Conservation (phyloP, 2,888 invertebrate species). For the Kuschelorhynchus macadamiae region DNA sequence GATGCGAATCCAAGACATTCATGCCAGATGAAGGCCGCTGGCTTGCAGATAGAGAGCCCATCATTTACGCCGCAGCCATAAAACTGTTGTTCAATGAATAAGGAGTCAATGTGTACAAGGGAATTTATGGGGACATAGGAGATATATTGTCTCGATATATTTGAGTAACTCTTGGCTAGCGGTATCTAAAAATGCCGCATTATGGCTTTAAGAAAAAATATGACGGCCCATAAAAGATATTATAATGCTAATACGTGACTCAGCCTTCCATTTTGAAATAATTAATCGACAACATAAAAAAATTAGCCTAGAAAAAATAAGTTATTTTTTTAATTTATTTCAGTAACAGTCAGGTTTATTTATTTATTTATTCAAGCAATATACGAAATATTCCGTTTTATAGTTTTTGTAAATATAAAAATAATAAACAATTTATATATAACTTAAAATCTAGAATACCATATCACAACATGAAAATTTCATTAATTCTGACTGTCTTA, state of each 20-base stretch:
- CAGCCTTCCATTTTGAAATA: not conserved
- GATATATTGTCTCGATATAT: constrained; percentile 48
- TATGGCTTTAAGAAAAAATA: constrained; percentile 17
- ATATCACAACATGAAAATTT: no score
- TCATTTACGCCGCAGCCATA: constrained; percentile 49
- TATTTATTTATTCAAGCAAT: no score
- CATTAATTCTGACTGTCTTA: no score
- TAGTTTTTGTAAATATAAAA: no score
- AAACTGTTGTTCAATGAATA: constrained; percentile 52
- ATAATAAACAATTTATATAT: no score
- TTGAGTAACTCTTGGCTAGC: constrained; percentile 39
- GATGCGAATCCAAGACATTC: constrained; percentile 59
- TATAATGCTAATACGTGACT: no score
- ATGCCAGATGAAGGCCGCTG: constrained; percentile 50
- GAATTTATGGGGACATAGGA: constrained; percentile 41
- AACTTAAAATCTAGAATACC: no score
- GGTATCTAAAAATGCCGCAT: constrained; percentile 15
- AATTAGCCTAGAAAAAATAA: not conserved
- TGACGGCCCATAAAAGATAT: not conserved
- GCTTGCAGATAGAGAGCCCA: constrained; percentile 47
- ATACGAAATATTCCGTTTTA: no score
- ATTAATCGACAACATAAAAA: not conserved
- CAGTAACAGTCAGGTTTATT: no score
- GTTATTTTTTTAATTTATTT: no score
- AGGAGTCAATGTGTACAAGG: constrained; percentile 45